A percentile compares a stretch with the other conserved stretches of the same genome.
Conservation (phyloP, 2,113 vertebrate species). For the Haemorhous mexicanus region DNA sequence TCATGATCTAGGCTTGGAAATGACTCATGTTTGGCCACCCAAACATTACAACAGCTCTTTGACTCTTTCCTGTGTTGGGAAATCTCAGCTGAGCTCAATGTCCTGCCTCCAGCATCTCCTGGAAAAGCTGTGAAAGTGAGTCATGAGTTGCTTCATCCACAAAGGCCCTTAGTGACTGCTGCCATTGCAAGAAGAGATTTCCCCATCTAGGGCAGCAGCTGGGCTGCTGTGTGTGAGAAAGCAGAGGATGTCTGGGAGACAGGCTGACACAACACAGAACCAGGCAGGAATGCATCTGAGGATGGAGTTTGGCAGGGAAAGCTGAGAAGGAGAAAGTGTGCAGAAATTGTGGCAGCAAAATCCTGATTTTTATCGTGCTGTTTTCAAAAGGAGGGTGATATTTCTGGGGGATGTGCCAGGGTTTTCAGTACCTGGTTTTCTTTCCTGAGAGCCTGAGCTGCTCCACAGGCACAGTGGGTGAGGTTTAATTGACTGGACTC, state of each 20-base stretch:
- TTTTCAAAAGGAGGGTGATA: not conserved
- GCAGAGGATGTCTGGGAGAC: not conserved
- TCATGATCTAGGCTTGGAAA: not conserved
- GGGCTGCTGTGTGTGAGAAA: not conserved
- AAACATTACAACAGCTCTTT: not conserved
- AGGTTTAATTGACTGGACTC: not conserved
- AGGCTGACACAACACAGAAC: not conserved
- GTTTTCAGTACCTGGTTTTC: not conserved
- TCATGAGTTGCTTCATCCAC: not conserved
- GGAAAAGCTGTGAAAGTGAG: not conserved
- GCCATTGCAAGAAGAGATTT: not conserved
- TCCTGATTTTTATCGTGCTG: not conserved
- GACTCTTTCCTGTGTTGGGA: not conserved
- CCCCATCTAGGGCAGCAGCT: not conserved
- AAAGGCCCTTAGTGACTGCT: not conserved
- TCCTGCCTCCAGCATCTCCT: not conserved
- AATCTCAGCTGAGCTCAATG: not conserved
- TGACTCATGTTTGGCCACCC: not conserved
- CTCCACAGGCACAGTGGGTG: not conserved
- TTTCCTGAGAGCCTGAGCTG: not conserved
- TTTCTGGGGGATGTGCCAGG: not conserved
- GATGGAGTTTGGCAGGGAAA: not conserved
- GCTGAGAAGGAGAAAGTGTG: not conserved
- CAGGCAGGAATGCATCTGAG: not conserved
- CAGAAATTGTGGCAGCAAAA: not conserved